Evolutionary conservation across 2,888 invertebrate genomes (phyloP), one percentile per base, ranked within the genome.

Genomic region (Harpagoxenus sublaevis): DNA sequence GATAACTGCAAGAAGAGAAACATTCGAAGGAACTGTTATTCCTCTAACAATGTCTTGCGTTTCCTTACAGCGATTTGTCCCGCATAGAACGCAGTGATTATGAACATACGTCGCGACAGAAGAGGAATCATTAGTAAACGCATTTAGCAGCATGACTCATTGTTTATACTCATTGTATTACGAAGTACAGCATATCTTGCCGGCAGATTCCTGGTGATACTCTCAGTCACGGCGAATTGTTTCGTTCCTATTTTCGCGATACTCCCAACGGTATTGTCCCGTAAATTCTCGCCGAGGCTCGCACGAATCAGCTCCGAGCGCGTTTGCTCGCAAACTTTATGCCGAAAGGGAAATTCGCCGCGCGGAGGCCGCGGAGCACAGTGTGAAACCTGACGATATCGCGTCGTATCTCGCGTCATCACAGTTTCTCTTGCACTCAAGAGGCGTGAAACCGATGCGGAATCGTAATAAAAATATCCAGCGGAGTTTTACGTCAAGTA

Each of bases 401-500:
- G 28, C 28, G 39, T 70, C 45, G 35, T 51, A 60, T 18, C 15
- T 55, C 45, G 23, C 10, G 31, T 28, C 55, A 28, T 78, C 42
- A n/a, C 12, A 42, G 28, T 45, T 28, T 66, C 53, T 60, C 48
- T 39, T 39, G 60, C 42, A n/a, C 12, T 45, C 63, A 3, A 42
- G 31, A 62, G 60, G 51, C 57, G 81, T 63, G 62, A 84, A 87
- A 87, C 66, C 83, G 70, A 57, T 23, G 70, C 62, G 65, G 31
- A 48, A 42, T 78, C 63, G n/a, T 57, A 78, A 85, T 83, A 74
- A 73, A 88, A 82, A 77, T 68, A 75, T 70, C 42, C 39, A 48
- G 23, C 68, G 85, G 28, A 53, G 84, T 89, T 89, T 83, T 84
- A 77, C 73, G 57, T 66, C 55, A 60, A 45, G 51, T 81, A 84